phyloP scores from a whole-genome alignment of 1,140 invertebrate genomes.

The Scaptomyza pallida region DNA sequence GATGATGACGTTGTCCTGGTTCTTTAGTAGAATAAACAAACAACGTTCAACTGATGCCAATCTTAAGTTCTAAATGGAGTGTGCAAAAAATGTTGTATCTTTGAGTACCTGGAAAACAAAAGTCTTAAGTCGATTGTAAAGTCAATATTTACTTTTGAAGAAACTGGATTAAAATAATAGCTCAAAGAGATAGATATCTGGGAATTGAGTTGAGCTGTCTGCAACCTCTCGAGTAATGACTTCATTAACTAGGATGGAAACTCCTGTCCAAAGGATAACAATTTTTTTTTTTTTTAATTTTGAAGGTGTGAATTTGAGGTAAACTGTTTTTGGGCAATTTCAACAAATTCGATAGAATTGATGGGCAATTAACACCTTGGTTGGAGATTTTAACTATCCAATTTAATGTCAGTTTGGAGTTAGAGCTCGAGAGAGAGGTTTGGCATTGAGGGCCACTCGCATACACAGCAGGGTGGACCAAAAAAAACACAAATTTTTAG shows the following conservation, averaged over 20 bases:
- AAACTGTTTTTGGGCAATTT: conserved; percentile 62
- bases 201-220: conserved; percentile 60
- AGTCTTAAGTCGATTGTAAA: conserved; percentile 70
- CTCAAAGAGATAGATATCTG: conserved; percentile 4
- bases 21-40: too few species aligned
- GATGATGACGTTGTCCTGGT: too few species aligned
- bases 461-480: conserved; percentile 52
- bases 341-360: conserved; percentile 58
- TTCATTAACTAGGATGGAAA: conserved; percentile 63
- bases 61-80: conserved; percentile 54
- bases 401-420: conserved; percentile 16
- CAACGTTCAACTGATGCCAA: conserved; percentile 18
- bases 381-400: conserved; percentile 48
- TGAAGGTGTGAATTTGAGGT: conserved; percentile 77
- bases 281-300: neutral
- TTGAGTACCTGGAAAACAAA: conserved; percentile 58
- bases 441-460: conserved; percentile 21
- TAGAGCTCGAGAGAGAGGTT: conserved; percentile 36
- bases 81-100: conserved; percentile 38
- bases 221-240: conserved; percentile 38
- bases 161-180: conserved; percentile 75
- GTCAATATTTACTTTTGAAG: conserved; percentile 79
- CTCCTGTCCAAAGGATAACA: neutral
- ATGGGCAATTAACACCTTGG: conserved; percentile 74
- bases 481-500: too few species aligned